Conservation (phyloP, 2,113 vertebrate genomes). For the Daubentonia madagascariensis region DNA sequence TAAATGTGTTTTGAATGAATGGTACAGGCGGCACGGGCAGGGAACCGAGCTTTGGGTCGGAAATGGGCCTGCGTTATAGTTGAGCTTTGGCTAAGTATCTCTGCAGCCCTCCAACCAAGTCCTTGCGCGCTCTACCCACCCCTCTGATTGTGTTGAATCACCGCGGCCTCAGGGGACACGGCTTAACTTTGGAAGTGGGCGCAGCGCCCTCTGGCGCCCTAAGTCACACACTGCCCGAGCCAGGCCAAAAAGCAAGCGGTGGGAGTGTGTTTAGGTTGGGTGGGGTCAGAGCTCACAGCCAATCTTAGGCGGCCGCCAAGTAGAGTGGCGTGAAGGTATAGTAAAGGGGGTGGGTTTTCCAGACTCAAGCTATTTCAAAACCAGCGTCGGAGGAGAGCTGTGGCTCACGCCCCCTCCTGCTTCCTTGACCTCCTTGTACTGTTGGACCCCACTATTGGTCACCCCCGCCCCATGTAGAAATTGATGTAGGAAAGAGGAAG, state of each 20-base stretch:
- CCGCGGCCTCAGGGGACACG: neutral
- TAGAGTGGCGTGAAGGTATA: neutral
- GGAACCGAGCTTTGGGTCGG: neutral
- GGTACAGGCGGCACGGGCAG: neutral
- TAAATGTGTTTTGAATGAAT: neutral
- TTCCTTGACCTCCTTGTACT: neutral
- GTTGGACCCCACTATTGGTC: neutral
- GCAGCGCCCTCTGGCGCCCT: conserved; percentile 58
- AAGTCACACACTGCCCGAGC: neutral
- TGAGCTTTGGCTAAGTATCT: neutral
- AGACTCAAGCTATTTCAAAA: neutral
- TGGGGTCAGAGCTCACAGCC: neutral
- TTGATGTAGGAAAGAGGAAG: neutral
- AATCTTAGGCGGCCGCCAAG: neutral
- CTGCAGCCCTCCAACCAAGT: neutral
- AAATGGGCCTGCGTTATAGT: neutral
- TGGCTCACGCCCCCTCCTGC: neutral
- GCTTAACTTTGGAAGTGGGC: neutral
- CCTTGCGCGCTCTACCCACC: fast-evolving
- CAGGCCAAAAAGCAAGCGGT: neutral
- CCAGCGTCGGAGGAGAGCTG: neutral
- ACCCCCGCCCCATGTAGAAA: neutral
- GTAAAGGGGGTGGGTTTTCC: neutral
- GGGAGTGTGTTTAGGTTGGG: neutral
- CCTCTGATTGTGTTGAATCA: fast-evolving